Evolutionary conservation across 1,140 invertebrate species (phyloP), one percentile per base, ranked within the genome.

Genomic region (Cataglyphis hispanica): DNA sequence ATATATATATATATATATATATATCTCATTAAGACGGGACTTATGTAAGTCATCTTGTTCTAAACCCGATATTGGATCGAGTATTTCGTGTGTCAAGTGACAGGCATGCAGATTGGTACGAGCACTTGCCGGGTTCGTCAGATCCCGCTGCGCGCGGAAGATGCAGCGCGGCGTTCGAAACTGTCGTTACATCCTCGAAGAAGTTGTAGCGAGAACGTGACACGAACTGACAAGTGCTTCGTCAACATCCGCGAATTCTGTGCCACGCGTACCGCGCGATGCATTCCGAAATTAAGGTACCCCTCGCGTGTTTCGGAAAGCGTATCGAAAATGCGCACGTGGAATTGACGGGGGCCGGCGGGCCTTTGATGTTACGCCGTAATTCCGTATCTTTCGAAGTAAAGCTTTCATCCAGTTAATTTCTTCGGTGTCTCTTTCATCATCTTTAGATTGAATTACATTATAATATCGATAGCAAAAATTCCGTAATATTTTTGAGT

Each of bases 201-300:
- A 74, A 69, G 46, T 85, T 84, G 74, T 67, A 60, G 31, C 88
- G 61, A 86, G 89, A 67, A 90, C 88, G 88, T 85, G 89, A 91
- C 90, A 91, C 75, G 91, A 86, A 80, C 66, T 67, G 83, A 37
- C 72, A 87, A 92, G 91, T 89, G 90, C 87, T 92, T 87, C 86
- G 90, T 92, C 91, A 92, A 92, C 90, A 92, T 91, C 66, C 78
- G 84, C 72, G 58, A 90, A 90, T 90, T 90, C 83, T 46, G 66
- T 56, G 89, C 61, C 63, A 53, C 58, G 70, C 64, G 74, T 81
- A 72, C 85, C 83, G 76, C 66, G 84, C 74, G 72, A 77, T 67
- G 76, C 84, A 86, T 87, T 91, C 31, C 56, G 40, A 83, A 91
- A 87, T 84, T 87, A 77, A 86, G 80, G 70, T 2, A 43, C 25